Evolutionary conservation across 2,113 vertebrate genomes (phyloP).

Genomic region (Willisornis vidua): DNA sequence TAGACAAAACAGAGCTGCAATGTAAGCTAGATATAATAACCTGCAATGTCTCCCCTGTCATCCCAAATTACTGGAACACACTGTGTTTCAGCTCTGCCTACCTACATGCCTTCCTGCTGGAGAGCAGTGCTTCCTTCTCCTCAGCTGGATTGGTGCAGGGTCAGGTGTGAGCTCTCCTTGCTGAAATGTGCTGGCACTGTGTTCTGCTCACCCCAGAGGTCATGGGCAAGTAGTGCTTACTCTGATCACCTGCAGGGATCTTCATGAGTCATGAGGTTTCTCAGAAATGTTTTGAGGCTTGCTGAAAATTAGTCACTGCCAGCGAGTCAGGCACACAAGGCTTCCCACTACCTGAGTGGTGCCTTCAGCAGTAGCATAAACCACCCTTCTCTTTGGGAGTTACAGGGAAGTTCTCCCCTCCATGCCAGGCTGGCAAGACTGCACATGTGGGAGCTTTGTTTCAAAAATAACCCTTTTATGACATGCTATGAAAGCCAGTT

Average conservation of each 20-base stretch:
- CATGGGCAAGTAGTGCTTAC: not conserved
- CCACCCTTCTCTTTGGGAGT: not conserved
- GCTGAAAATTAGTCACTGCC: not conserved
- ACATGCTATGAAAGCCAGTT: not conserved
- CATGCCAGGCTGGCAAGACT: accelerated
- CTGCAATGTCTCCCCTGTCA: slow-evolving; percentile 49
- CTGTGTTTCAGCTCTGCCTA: not conserved
- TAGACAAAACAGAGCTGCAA: slow-evolving; percentile 58
- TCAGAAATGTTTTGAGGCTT: not conserved
- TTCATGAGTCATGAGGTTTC: not conserved
- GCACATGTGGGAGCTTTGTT: not conserved
- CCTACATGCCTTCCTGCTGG: not conserved
- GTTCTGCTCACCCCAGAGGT: accelerated
- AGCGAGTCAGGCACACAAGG: not conserved
- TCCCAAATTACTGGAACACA: slow-evolving; percentile 25
- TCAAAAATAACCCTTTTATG: not conserved
- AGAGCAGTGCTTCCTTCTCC: not conserved
- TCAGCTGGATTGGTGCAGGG: not conserved
- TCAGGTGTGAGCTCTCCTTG: not conserved
- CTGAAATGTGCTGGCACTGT: accelerated
- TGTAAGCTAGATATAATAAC: not conserved
- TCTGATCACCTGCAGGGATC: not conserved
- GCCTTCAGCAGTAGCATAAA: not conserved
- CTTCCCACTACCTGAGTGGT: not conserved
- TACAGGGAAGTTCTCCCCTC: not conserved